phyloP scores from a whole-genome alignment of 2,113 vertebrate species.

The Hoplias malabaricus region DNA sequence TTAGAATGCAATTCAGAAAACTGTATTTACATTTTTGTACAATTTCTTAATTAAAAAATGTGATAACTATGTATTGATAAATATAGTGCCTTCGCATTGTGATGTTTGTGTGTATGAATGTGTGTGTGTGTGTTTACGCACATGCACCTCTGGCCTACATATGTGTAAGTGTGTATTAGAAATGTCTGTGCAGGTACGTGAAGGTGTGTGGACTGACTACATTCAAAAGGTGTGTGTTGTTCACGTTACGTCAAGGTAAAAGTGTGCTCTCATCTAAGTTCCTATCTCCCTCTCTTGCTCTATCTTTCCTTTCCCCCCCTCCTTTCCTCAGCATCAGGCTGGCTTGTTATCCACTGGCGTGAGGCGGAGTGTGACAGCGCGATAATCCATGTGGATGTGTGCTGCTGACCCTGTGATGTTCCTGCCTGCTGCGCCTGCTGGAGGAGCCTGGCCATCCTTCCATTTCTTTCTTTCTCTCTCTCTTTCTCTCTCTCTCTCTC shows the following conservation, averaged over 20 bases:
- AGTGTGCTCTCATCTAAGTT: constrained; percentile 9
- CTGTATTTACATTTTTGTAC: too few species aligned
- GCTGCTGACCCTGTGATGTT: constrained; percentile 62
- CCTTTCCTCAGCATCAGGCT: constrained; percentile 40
- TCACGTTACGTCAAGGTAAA: constrained; percentile 25
- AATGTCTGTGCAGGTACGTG: background rate
- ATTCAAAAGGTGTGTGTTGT: background rate
- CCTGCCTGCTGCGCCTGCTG: constrained; percentile 53
- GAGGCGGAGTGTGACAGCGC: constrained; percentile 57
- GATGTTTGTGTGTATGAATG: background rate
- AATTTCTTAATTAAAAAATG: too few species aligned
- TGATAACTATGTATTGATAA: too few species aligned
- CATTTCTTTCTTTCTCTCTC: background rate
- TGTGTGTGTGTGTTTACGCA: background rate
- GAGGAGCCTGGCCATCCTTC: constrained; percentile 32
- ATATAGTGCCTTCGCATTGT: too few species aligned
- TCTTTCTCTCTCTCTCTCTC: constrained; percentile 30
- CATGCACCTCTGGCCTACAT: too few species aligned
- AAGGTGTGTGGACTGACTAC: background rate
- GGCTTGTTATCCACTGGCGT: constrained; percentile 58
- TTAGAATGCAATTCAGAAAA: too few species aligned
- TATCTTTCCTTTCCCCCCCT: constrained; percentile 20
- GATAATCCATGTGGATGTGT: constrained; percentile 68
- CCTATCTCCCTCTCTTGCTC: constrained; percentile 44
- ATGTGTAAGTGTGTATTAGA: background rate